Evolutionary conservation across 2,888 invertebrate species (phyloP), one percentile per base, ranked within the genome.

Genomic region (Sphaeridia pumilis): DNA sequence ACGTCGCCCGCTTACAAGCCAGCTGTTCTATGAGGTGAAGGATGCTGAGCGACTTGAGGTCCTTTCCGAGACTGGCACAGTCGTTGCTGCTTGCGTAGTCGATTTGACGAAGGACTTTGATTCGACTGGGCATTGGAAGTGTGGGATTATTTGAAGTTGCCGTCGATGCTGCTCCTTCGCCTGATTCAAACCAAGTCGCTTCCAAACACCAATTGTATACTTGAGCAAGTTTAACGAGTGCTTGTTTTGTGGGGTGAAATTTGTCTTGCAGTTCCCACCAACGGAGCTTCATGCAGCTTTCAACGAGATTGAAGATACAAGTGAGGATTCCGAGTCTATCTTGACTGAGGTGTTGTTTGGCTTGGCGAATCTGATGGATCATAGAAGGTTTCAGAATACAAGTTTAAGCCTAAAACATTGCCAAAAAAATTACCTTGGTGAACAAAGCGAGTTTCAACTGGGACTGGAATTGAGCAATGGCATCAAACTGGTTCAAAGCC

Each of bases 21-120:
- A 62, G 52, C 17, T 57, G 49, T 45, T 87, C 84, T 24, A 87
- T 73, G 55, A 87, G 76, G 69, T 79, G 78, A 0, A 82, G 81
- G 46, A 85, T 75, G 3, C 86, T 82, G 25, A 87, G 75, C 59
- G 79, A 78, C 68, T 82, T 80, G 17, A 82, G 74, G 47, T 83
- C 81, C 64, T 82, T 78, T 36, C 84, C 72, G 47, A 84, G 73
- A 51, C 76, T 76, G 0, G 87, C 84, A 66, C 82, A 52, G 43
- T 65, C 63, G 45, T 65, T 65, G n/a, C 56, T 55, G 46, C 57
- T 61, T n/a, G 62, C 63, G 10, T 57, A 55, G 26, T 59, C 57
- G 52, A 65, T 54, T 49, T 64, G 64, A 2, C 17, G 14, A 3
- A 51, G 35, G 26, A 51, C 25, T 14, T 24, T 12, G 14, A 51